These are phyloP conservation scores for Troilus luridus DNA, from an alignment of 2,888 invertebrate species.

Conservation along the genomic window DNA sequence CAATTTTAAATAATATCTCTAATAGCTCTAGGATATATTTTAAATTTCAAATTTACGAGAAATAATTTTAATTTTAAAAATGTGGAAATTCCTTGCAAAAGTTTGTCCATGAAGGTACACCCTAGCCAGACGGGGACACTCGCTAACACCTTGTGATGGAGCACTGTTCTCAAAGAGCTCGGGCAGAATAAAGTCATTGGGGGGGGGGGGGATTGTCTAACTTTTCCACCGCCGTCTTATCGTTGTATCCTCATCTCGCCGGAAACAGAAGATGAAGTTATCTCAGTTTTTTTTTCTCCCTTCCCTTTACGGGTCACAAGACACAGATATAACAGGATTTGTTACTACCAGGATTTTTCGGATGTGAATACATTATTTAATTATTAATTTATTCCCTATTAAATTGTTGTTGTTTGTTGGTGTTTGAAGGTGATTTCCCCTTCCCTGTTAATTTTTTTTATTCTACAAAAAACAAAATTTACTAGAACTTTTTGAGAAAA, in stretches of 20 bases:
- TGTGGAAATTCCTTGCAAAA: neutral
- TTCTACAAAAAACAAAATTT: no score
- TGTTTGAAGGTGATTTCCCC: no score
- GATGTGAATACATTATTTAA: neutral
- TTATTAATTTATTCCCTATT: no score
- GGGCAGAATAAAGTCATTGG: constrained; percentile 21
- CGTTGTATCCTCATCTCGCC: neutral
- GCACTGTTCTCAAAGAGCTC: neutral
- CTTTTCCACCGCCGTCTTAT: constrained; percentile 18
- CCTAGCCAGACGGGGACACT: neutral
- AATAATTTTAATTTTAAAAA: constrained; percentile 28
- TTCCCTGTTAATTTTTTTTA: no score
- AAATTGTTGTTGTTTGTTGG: no score
- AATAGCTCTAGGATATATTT: neutral
- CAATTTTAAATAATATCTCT: neutral
- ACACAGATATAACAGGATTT: neutral
- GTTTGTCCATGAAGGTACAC: neutral
- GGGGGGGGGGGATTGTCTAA: constrained; percentile 19
- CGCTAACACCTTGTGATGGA: constrained; percentile 22
- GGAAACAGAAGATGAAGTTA: constrained; percentile 10
- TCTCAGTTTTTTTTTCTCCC: neutral
- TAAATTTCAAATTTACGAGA: neutral
- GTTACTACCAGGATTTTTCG: neutral
- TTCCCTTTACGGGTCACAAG: neutral
- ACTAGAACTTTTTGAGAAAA: no score